Percentiles rank a stretch among this genome's conserved stretches.
Evolutionary conservation across 2,113 vertebrate genomes (phyloP).

Genomic region (Pluvialis apricaria): DNA sequence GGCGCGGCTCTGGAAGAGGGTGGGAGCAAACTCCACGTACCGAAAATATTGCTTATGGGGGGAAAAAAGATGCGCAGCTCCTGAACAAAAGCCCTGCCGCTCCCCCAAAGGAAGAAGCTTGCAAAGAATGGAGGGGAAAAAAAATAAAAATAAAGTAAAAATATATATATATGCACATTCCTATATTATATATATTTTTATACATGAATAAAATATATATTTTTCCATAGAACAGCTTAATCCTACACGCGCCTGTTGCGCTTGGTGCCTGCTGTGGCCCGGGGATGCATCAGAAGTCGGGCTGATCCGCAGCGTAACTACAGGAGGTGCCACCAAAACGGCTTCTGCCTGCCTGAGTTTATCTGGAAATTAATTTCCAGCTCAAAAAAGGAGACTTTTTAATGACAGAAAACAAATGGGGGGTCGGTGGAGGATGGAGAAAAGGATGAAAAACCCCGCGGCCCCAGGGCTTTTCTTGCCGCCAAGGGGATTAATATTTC

Average conservation of each 20-base stretch:
- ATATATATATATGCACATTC: rapidly evolving
- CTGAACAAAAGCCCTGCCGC: too few species aligned
- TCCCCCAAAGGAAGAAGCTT: background rate
- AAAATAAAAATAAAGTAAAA: too few species aligned
- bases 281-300: background rate
- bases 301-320: conserved; percentile 12
- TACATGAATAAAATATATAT: background rate
- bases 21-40: background rate
- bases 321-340: conserved; percentile 32
- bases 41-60: background rate
- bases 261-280: background rate
- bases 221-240: background rate
- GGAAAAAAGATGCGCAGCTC: background rate
- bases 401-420: conserved; percentile 19
- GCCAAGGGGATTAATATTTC: background rate
- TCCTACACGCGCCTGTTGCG: background rate
- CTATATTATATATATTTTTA: background rate
- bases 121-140: rapidly evolving
- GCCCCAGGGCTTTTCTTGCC: background rate
- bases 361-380: conserved; percentile 66
- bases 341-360: background rate
- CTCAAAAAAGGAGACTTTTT: conserved; percentile 56
- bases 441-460: background rate
- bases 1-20: too few species aligned
- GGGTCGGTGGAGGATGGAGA: background rate